Evolutionary conservation across 2,113 vertebrate genomes (phyloP), one percentile per base, ranked within the genome.

Genomic region (Engraulis encrasicolus): DNA sequence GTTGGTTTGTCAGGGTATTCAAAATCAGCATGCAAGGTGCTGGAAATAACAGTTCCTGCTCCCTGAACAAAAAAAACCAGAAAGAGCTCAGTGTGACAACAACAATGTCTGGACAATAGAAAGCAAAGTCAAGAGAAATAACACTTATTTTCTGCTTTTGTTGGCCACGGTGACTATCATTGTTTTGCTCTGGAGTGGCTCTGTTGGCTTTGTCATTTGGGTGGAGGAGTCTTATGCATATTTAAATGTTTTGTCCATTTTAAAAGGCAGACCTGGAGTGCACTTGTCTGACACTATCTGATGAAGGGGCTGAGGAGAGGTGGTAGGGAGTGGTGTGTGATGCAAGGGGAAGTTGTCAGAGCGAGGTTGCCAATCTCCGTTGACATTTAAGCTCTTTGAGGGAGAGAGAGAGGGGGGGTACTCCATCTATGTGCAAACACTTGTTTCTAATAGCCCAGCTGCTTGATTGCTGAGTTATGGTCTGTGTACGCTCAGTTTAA

Each of bases 371-470:
- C 66, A 74, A 34, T 74, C 66, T 74, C 31, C 31, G 31, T 0
- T 74, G 66, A 74, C 66, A 74, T 31, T 66, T 74, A 74, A 74
- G 66, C 66, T 74, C 66, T 74, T 31, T 31, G 40, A 45, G 14
- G 34, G 15, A 74, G 12, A 74, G 23, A 74, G 66, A n/a, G n/a
- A n/a, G n/a, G n/a, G n/a, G n/a, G 27, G 27, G 27, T 15, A 36
- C 66, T 74, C 15, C 66, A 74, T 12, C 66, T 5, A 14, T 74
- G 66, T 36, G 66, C 1, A 66, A 27, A 66, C 58, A 34, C 66
- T 74, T 34, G 66, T 34, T 74, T 74, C 34, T 36, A 14, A 74
- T 74, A 34, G 31, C 66, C 31, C 66, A 74, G 66, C 66, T 74
- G 23, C 66, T 74, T 74, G 66, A 74, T 74, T 74, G 66, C 31